Evolutionary conservation across 1,140 invertebrate species (phyloP), one percentile per base, ranked within the genome.

Genomic region (Cydia strobilella): DNA sequence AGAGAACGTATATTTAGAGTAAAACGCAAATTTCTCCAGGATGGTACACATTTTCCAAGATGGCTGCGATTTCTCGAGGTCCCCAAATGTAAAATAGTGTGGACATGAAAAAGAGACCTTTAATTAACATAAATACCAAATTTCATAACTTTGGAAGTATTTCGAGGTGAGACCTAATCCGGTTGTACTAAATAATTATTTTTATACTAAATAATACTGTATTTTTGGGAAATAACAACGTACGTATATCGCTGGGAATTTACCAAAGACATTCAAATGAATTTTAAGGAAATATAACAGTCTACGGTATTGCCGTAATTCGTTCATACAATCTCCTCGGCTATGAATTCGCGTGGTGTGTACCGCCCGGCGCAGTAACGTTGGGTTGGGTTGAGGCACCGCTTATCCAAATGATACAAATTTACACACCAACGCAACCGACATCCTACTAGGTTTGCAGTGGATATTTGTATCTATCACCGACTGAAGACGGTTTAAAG

Each of bases 341-440:
- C 45, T n/a, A 15, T 18, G 15, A 65, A 74, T 74, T 73, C 73
- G 63, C 20, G 65, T 75, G 31, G 75, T 77, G 78, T 77, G 76
- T 65, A 18, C 62, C 35, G 66, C 72, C 74, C 63, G 65, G 54
- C 65, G 75, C 63, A 15, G n/a, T 35, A 10, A 1, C 65, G 15
- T 59, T 72, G 59, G 71, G 15, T 59, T 72, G 59, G 71, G 75
- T 65, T 12, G 20, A 51, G n/a, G 48, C 75, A 73, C 71, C 81
- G 76, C 78, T 82, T 84, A 84, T 31, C 72, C 76, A 82, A 84
- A 84, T 83, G 83, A 83, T 84, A 82, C 81, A 72, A 82, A 83
- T 84, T 81, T 77, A 77, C 74, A 18, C 59, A 66, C 74, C 54
- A 20, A 65, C 48, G 51, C 71, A 79, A 80, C 78, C 23, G 13